Evolutionary conservation across 1,140 invertebrate species (phyloP), one percentile per base, ranked within the genome.

Genomic region (Steinernema feltiae): DNA sequence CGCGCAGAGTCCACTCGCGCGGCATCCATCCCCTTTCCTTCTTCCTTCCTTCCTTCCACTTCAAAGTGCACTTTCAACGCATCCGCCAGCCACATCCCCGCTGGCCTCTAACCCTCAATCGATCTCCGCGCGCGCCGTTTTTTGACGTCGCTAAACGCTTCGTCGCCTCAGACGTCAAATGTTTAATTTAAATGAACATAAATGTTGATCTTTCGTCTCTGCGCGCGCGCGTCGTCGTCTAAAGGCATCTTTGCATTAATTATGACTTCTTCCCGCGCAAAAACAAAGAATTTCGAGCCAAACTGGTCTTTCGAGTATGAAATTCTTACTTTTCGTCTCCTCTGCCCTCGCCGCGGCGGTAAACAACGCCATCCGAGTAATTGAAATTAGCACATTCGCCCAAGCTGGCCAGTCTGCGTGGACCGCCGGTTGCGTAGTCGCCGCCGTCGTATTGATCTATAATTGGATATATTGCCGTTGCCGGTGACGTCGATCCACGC

Each of bases 331-430:
- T 41, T 41, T 18, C 35, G 18, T 7, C 18, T 41, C 7, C 35
- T 41, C 35, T 41, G 7, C 35, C 7, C 35, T 18, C 35, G 18
- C 35, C 53, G 53, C 7, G 3, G 7, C 7, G 53, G 53, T 63
- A 63, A 63, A 63, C 53, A 63, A 63, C 53, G 12, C 53, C 53
- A n/a, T 63, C 53, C 24, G 2, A 7, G 15, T 63, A 63, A 63
- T 63, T 63, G 53, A 27, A 63, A 63, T 63, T 63, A 63, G 53
- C 53, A 63, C 53, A 27, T 63, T 63, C 53, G 53, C 15, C 7
- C 15, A 7, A 27, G 53, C 15, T 7, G 35, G 35, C 35, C 7
- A 18, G 7, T 41, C 35, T 7, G 35, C 35, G 7, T 21, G 24
- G 53, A 63, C n/a, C n/a, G 53, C 7, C 24, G 24, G 12, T 63